Evolutionary conservation across 2,888 invertebrate genomes (phyloP), one percentile per base, ranked within the genome.

Genomic region (Oscheius onirici): DNA sequence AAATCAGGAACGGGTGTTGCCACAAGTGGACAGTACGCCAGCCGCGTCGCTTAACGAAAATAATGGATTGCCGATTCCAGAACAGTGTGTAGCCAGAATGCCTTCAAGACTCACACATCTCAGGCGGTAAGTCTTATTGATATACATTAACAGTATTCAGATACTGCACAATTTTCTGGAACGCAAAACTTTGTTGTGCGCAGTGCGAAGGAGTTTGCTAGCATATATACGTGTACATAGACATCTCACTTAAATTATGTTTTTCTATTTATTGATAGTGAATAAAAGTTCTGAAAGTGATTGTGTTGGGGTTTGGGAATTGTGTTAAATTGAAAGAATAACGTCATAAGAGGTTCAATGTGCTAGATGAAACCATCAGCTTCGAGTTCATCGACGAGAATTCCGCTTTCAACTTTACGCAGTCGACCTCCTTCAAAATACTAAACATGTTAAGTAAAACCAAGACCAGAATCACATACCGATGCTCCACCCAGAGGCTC

Each of bases 111-210:
- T 83, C 65, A 84, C 84, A 10, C 85, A 86, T 79, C 71, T 86
- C 49, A 77, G 83, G 26, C 73, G 86, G 73, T 79, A 43, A 26
- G n/a, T 20, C 10, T 15, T 34, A 2, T 15, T 60, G 15, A 51
- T 2, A 34, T 28, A 17, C 20, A 11, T 6, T 41, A 13, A 28
- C 24, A 15, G 1, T 46, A 41, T 70, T 55, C 69, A 77, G 77
- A 52, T 84, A 86, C 57, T 86, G 86, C 72, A 86, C 85, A 10
- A 84, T 86, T 57, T 86, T 86, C 81, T 86, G 86, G 86, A 86
- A 86, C 71, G 84, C 84, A 49, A 85, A 86, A 63, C 78, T 86
- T 26, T 86, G 86, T 69, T 86, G 86, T 68, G 73, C 83, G 15
- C 84, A 86, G 66, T 86, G 86, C 71, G 76, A 76, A 15, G 84